These are phyloP conservation scores for Smittia aterrima DNA, from an alignment of 2,888 invertebrate genomes.

Conservation along the genomic window DNA sequence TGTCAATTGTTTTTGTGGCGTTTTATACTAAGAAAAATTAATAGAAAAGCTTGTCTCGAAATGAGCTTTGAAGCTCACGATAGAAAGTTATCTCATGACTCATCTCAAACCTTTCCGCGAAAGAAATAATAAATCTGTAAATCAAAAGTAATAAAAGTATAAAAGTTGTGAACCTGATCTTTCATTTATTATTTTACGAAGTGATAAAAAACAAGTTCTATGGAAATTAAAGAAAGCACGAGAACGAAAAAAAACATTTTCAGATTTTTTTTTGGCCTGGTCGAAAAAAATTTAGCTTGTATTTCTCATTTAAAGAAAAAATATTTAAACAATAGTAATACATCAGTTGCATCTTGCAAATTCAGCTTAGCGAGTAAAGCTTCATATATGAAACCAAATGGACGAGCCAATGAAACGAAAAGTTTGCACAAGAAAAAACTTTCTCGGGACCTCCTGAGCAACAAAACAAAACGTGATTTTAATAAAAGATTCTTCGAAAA, in stretches of 20 bases:
- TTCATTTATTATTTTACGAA: too few relatives aligned
- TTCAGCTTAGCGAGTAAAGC: background rate
- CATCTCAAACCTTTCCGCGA: too few relatives aligned
- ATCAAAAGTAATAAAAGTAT: too few relatives aligned
- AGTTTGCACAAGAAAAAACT: too few relatives aligned
- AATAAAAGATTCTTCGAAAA: background rate
- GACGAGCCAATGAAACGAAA: too few relatives aligned
- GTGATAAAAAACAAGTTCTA: background rate
- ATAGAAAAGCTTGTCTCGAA: background rate
- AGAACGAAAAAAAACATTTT: background rate
- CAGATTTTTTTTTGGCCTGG: background rate
- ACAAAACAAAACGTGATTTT: background rate
- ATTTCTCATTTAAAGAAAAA: constrained; percentile 10
- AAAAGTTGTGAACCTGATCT: too few relatives aligned
- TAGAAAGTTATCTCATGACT: too few relatives aligned
- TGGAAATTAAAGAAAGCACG: background rate
- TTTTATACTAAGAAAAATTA: background rate
- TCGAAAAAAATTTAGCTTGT: background rate
- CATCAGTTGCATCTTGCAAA: background rate
- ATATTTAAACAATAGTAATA: constrained; percentile 22
- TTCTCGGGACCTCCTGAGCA: background rate
- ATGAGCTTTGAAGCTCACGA: too few relatives aligned
- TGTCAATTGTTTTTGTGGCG: constrained; percentile 1
- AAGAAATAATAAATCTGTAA: too few relatives aligned
- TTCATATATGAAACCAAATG: background rate